phyloP scores from a whole-genome alignment of 2,888 invertebrate species.

The Griposia aprilina region DNA sequence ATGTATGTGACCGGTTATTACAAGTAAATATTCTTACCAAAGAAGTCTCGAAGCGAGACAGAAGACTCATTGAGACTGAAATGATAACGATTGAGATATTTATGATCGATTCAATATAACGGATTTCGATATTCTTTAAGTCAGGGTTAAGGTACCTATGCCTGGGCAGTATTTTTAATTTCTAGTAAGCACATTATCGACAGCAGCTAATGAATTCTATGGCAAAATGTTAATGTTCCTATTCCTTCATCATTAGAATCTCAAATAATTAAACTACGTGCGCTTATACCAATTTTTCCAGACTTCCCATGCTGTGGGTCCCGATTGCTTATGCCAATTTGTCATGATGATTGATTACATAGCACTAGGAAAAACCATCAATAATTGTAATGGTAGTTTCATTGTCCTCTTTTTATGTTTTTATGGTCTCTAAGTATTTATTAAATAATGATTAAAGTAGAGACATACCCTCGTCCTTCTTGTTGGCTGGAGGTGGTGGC shows the following conservation, averaged over 20 bases:
- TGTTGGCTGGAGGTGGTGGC: slow-evolving; percentile 69
- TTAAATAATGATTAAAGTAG: not conserved
- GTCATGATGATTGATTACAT: too few species aligned
- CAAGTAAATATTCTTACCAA: slow-evolving; percentile 65
- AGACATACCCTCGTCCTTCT: slow-evolving; percentile 70
- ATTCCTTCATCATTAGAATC: not conserved
- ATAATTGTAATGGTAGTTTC: not conserved
- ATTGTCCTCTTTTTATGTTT: not conserved
- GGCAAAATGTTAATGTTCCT: not conserved
- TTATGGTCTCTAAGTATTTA: not conserved
- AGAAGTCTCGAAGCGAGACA: slow-evolving; percentile 68
- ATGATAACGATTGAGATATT: slow-evolving; percentile 55
- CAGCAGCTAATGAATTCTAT: not conserved
- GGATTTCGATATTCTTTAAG: not conserved
- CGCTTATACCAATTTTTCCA: not conserved
- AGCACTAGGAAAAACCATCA: not conserved
- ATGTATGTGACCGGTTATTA: slow-evolving; percentile 37
- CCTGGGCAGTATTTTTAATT: not conserved
- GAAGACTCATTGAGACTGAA: slow-evolving; percentile 68
- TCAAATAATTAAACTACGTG: not conserved
- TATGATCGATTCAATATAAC: slow-evolving; percentile 26
- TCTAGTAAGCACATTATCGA: not conserved
- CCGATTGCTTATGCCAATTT: not conserved
- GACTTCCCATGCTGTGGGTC: not conserved
- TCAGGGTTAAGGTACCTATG: not conserved